These are phyloP conservation scores for Emydoidea blandingii DNA, from an alignment of 2,797 vertebrate genomes.

Conservation along the genomic window DNA sequence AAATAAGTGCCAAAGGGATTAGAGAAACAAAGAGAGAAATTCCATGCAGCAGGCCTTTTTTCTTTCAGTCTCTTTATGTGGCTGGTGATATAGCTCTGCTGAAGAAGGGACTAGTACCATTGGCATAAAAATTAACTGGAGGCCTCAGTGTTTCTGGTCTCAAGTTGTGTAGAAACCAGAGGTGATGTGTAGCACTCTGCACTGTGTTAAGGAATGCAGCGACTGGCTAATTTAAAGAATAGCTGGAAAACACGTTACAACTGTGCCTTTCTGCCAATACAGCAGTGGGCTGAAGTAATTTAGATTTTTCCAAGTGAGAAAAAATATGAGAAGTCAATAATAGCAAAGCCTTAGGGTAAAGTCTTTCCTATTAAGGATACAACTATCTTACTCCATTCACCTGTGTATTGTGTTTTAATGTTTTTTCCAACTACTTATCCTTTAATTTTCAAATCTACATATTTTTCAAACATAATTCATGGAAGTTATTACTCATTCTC, in stretches of 20 bases:
- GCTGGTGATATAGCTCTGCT: background rate
- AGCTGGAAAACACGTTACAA: background rate
- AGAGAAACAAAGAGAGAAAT: conserved; percentile 3
- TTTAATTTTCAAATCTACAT: background rate
- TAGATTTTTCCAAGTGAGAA: background rate
- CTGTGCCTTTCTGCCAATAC: background rate
- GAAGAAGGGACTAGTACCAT: background rate
- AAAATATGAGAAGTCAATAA: background rate
- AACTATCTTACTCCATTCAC: background rate
- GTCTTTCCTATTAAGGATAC: background rate
- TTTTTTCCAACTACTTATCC: background rate
- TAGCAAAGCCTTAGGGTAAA: background rate
- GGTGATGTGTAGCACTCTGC: background rate
- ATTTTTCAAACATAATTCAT: background rate
- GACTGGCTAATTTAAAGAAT: background rate
- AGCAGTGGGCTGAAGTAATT: background rate
- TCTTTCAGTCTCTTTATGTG: background rate
- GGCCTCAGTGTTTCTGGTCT: background rate
- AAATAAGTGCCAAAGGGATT: conserved; percentile 42
- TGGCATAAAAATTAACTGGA: conserved; percentile 13
- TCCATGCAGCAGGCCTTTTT: background rate
- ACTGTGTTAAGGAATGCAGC: background rate
- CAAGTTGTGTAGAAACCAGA: conserved; percentile 5
- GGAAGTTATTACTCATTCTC: background rate
- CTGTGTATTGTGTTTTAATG: background rate